A percentile compares a stretch with the other conserved stretches of the same genome.
These are phyloP conservation scores for Hyposoter dolosus DNA, from an alignment of 2,888 invertebrate species.

Conservation along the genomic window DNA sequence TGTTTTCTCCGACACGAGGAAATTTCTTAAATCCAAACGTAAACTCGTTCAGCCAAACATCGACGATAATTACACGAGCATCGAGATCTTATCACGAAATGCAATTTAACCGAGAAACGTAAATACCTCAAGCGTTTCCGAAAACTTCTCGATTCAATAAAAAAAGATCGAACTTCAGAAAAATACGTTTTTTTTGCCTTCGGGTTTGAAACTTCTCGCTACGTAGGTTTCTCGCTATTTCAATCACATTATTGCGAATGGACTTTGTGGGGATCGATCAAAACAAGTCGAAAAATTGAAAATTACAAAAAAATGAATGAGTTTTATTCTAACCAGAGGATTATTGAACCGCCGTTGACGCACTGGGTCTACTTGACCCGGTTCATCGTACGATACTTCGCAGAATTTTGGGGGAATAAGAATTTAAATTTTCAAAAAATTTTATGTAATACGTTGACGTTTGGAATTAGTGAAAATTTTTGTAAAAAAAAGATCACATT, in stretches of 20 bases:
- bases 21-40: slow-evolving; percentile 6
- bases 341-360: not conserved
- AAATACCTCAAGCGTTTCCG: not conserved
- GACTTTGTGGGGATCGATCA: not conserved
- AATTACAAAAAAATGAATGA: too few species aligned
- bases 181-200: not conserved
- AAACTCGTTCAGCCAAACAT: slow-evolving; percentile 26
- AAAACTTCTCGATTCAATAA: not conserved
- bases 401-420: too few species aligned
- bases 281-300: not conserved
- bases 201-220: not conserved
- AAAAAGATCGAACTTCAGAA: not conserved
- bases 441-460: too few species aligned
- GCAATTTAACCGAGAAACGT: not conserved
- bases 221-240: not conserved
- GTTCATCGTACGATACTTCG: too few species aligned
- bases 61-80: slow-evolving; percentile 12
- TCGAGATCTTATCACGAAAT: slow-evolving; percentile 15
- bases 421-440: too few species aligned
- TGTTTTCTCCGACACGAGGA: slow-evolving; percentile 22
- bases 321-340: not conserved
- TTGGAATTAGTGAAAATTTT: too few species aligned
- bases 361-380: not conserved
- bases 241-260: not conserved
- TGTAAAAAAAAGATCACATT: too few species aligned